A percentile compares a stretch with the other conserved stretches of the same genome.
These are phyloP conservation scores for Lithophane semibrunnea DNA, from an alignment of 2,888 invertebrate species.

Conservation along the genomic window DNA sequence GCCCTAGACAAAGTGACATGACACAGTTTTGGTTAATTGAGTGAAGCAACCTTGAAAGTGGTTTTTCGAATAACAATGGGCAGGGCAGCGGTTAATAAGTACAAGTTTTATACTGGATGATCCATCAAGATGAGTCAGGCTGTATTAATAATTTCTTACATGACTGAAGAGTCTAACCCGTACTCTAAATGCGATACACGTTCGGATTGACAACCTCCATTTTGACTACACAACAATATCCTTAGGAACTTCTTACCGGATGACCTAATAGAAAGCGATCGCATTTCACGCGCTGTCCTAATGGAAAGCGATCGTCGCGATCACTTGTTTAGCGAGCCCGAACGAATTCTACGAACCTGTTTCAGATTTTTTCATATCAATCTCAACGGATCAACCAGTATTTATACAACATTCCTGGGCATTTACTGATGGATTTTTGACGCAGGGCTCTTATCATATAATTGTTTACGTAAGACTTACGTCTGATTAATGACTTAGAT, in stretches of 20 bases:
- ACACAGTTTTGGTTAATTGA: no score
- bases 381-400: conserved; percentile 1
- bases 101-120: background rate
- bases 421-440: background rate
- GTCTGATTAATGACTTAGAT: background rate
- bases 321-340: no score
- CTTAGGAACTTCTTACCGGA: background rate
- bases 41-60: no score
- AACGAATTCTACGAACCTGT: background rate
- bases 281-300: no score
- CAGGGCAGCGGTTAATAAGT: no score
- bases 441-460: background rate
- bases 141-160: background rate
- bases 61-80: no score
- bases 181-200: background rate
- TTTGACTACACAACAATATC: background rate
- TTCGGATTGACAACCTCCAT: background rate
- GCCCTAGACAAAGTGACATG: no score
- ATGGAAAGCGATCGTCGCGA: background rate
- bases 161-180: background rate
- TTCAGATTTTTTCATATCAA: background rate
- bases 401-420: background rate
- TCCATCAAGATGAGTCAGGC: background rate
- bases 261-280: background rate
- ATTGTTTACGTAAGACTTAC: background rate